Evolutionary conservation across 92 coral and sea anemone species (phyloP), one percentile per base, ranked within the genome.

Genomic region (Meandrina meandrites): DNA sequence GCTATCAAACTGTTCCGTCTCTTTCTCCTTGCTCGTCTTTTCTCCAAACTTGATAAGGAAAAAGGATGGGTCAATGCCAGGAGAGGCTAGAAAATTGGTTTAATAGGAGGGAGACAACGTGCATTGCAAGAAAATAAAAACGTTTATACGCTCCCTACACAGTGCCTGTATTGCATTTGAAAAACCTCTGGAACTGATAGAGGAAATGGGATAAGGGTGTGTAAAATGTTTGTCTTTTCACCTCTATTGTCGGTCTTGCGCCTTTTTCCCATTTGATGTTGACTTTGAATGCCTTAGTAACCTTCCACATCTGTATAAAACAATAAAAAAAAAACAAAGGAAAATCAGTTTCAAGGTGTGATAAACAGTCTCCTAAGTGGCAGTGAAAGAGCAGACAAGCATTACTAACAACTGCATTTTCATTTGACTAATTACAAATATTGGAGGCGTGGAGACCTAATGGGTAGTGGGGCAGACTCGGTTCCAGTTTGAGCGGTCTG

Each of bases 1-100:
- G 35, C 96, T 90, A 68, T 96, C 98, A 87, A 96, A 96, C 36
- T 91, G 93, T 62, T 96, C 98, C 15, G 98, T 96, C 86, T 96
- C 98, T 86, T 94, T 94, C 68, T 96, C 98, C 81, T 96, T 78
- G 64, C 80, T 85, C 51, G 94, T 91, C 69, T 91, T 93, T 80
- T 96, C 89, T 21, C 98, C 98, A 79, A 96, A 93, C 98, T 96
- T 51, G 14, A 53, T 5, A 50, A 54, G 54, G 62, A 71, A 9
- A 68, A 31, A 76, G 8, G 47, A 71, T 12, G 42, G 32, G 27
- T 40, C 15, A 73, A 73, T 30, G 19, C 50, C 18, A 14, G 19
- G 1, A 19, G 15, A 22, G 2, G 78, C 36, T 3, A n/a, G n/a
- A n/a, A 50, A 16, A 15, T 17, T 22, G 80, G 36, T 50, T n/a